Base-by-base conservation (phyloP, 92 coral and sea anemone species). In the Porites cylindrica region DNA sequence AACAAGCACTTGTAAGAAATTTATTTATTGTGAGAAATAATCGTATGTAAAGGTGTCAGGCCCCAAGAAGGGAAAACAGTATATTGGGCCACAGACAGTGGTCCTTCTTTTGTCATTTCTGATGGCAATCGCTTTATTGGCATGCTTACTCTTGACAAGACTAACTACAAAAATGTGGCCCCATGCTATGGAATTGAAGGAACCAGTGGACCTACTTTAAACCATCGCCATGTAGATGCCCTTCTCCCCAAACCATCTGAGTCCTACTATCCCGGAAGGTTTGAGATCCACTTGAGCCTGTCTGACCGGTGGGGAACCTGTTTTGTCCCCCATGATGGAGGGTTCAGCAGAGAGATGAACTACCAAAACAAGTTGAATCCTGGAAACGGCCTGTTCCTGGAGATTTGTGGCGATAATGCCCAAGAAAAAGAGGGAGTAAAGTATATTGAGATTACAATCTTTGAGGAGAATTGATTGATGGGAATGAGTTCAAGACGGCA, bases 351-450 rank as follows among this genome's bases (percentile, higher is more conserved):
- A 53, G 80, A 51, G 80, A 76, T 58, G 65, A 50, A 18, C 38
- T 74, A 50, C 62, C 78, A 74, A 29, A 51, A 74, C 78, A 50
- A 53, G 78, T 52, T 74, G 78, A 53, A 74, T 74, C 60, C 78
- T 16, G 12, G 9, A 19, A 75, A 53, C 11, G 79, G 79, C 47
- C 65, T 20, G 79, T 75, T 75, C 16, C 54, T 75, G 65, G 79
- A 75, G 65, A 56, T 54, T 58, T 76, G 51, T 29, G 81, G 81
- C 81, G 81, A 76, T 53, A 66, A 76, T 16, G 20, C 67, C 7
- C n/a, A 76, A 56, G 81, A 76, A 59, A 58, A 76, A 76, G 67
- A 54, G 26, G 81, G 81, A 18, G 58, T 54, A 47, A 76, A 76
- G 52, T 58, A 58, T 66, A 76, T 76, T 16, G 81, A 76, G 67